phyloP scores from a whole-genome alignment of 2,888 invertebrate species.

The Hyppa rectilinea region DNA sequence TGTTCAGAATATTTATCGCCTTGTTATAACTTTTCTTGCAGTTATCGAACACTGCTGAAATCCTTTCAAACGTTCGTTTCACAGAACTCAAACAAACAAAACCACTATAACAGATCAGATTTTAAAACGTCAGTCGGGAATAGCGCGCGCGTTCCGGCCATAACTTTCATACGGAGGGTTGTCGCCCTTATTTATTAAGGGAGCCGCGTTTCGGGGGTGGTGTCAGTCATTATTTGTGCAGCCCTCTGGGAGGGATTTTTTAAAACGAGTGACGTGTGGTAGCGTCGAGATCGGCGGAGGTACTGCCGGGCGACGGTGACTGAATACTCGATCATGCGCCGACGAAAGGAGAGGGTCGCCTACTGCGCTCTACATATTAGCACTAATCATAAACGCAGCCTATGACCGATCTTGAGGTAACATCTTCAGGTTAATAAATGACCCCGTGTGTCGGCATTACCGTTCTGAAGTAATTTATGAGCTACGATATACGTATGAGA shows the following conservation, averaged over 20 bases:
- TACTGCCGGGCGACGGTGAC: constrained; percentile 76
- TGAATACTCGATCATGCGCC: constrained; percentile 86
- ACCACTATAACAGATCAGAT: constrained; percentile 64
- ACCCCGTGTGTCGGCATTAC: constrained; percentile 14
- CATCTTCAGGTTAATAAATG: constrained; percentile 59
- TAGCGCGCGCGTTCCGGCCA: constrained; percentile 59
- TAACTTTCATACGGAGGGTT: constrained; percentile 67
- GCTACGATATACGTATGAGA: background rate
- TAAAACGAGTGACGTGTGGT: constrained; percentile 71
- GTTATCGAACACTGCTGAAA: constrained; percentile 58
- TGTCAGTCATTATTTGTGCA: constrained; percentile 76
- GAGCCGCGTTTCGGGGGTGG: constrained; percentile 70
- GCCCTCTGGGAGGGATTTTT: constrained; percentile 54
- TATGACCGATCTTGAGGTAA: constrained; percentile 64
- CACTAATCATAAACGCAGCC: constrained; percentile 77
- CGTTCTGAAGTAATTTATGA: constrained; percentile 17
- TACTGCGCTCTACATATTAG: constrained; percentile 76
- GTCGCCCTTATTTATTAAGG: constrained; percentile 68
- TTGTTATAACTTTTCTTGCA: constrained; percentile 46
- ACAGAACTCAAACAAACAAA: constrained; percentile 70
- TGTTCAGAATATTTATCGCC: constrained; percentile 53
- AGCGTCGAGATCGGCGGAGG: constrained; percentile 73
- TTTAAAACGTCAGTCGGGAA: constrained; percentile 52
- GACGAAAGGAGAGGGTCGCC: constrained; percentile 70
- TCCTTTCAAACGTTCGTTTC: constrained; percentile 63